A percentile compares a stretch with the other conserved stretches of the same genome.
Conservation (phyloP, 2,797 vertebrate genomes). For the Acestrorhynchus altus region DNA sequence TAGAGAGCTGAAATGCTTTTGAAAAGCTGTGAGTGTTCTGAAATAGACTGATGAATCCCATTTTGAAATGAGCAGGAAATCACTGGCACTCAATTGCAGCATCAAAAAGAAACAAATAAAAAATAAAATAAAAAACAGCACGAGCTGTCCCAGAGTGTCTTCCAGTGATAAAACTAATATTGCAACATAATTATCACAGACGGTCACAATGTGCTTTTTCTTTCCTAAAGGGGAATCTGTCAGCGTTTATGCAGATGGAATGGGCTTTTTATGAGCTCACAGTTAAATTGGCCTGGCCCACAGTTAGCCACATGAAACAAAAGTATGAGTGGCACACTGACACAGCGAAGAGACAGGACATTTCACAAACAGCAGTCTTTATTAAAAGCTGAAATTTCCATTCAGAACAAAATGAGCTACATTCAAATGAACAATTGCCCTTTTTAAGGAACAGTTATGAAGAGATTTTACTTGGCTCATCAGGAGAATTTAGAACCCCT, state of each 20-base stretch:
- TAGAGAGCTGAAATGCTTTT: background rate
- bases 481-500: constrained; percentile 14
- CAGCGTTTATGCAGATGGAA: constrained; percentile 72
- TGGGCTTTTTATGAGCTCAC: constrained; percentile 77
- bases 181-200: constrained; percentile 78
- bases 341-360: background rate
- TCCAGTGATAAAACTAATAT: constrained; percentile 79
- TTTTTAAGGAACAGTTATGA: constrained; percentile 10
- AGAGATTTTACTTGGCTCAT: constrained; percentile 28
- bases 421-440: background rate
- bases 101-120: constrained; percentile 53
- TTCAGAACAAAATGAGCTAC: background rate
- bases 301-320: constrained; percentile 72
- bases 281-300: constrained; percentile 71
- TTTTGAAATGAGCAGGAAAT: background rate
- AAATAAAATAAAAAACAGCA: constrained; percentile 68
- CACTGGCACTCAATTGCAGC: background rate
- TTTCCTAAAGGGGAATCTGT: constrained; percentile 77
- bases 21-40: background rate
- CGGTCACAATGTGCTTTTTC: constrained; percentile 78
- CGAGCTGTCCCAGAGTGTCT: constrained; percentile 67
- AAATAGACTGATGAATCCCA: background rate
- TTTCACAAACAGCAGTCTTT: constrained; percentile 13
- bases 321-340: constrained; percentile 64
- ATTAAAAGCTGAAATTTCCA: background rate